Evolutionary conservation across 2,888 invertebrate species (phyloP).

Genomic region (Vanessa cardui): DNA sequence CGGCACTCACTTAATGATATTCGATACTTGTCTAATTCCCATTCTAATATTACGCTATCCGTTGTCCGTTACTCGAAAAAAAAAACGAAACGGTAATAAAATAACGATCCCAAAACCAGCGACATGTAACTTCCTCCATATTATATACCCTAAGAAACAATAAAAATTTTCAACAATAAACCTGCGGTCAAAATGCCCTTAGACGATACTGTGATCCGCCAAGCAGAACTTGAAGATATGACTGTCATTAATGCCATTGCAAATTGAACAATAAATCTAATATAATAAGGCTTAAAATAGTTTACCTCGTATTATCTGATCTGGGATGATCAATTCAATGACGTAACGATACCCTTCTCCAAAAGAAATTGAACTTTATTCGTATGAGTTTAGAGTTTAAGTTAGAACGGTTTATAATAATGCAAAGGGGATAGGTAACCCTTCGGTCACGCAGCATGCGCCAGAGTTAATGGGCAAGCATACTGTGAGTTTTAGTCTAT

Average conservation of each 20-base stretch:
- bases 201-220: constrained; percentile 57
- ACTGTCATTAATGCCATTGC: neutral
- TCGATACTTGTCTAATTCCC: constrained; percentile 24
- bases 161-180: constrained; percentile 66
- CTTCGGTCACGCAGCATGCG: constrained; percentile 72
- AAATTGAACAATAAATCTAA: constrained; percentile 13
- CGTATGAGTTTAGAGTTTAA: neutral
- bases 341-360: constrained; percentile 15
- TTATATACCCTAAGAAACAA: constrained; percentile 56
- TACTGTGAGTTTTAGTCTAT: constrained; percentile 57
- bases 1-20: constrained; percentile 1
- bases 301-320: constrained; percentile 33
- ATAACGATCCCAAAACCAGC: constrained; percentile 67
- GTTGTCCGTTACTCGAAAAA: constrained; percentile 38
- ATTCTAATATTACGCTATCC: constrained; percentile 26
- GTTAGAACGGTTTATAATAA: constrained; percentile 33
- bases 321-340: constrained; percentile 29
- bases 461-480: constrained; percentile 68
- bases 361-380: constrained; percentile 7
- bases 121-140: constrained; percentile 69
- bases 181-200: constrained; percentile 61
- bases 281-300: constrained; percentile 28
- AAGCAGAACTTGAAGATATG: constrained; percentile 57
- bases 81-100: constrained; percentile 56
- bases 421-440: constrained; percentile 62